phyloP scores from a whole-genome alignment of 2,888 invertebrate genomes.

The Stictocephala bisonia region DNA sequence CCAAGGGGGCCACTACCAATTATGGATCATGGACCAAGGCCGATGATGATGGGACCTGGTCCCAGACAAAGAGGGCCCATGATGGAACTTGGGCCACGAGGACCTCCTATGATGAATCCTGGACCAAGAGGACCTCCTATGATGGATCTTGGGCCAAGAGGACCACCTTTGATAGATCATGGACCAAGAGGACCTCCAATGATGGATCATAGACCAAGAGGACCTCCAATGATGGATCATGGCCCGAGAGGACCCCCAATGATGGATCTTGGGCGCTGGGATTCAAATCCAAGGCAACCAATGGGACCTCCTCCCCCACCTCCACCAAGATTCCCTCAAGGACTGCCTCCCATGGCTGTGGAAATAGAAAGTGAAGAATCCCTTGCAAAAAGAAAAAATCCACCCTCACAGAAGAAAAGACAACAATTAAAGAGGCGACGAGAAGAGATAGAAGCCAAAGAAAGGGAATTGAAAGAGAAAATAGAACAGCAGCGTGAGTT shows the following conservation, averaged over 20 bases:
- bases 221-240: slow-evolving; percentile 15
- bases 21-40: slow-evolving; percentile 6
- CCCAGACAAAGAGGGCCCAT: neutral
- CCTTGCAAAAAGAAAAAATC: slow-evolving; percentile 63
- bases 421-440: slow-evolving; percentile 70
- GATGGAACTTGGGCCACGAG: slow-evolving; percentile 18
- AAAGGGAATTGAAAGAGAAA: slow-evolving; percentile 46
- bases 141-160: slow-evolving; percentile 4
- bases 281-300: neutral
- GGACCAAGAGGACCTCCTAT: slow-evolving; percentile 5
- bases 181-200: neutral
- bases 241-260: neutral
- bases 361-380: slow-evolving; percentile 11
- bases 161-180: slow-evolving; percentile 2
- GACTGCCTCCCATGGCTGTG: neutral
- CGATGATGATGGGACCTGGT: slow-evolving; percentile 1
- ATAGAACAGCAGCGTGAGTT: slow-evolving; percentile 22
- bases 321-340: slow-evolving; percentile 26
- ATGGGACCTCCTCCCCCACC: slow-evolving; percentile 16
- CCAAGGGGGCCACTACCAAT: neutral
- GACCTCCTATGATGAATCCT: too few species aligned
- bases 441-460: slow-evolving; percentile 61
- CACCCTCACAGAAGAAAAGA: slow-evolving; percentile 65
- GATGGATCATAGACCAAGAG: slow-evolving; percentile 6
- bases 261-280: neutral